Evolutionary conservation across 2,797 vertebrate genomes (phyloP).

Genomic region (Lemur catta): DNA sequence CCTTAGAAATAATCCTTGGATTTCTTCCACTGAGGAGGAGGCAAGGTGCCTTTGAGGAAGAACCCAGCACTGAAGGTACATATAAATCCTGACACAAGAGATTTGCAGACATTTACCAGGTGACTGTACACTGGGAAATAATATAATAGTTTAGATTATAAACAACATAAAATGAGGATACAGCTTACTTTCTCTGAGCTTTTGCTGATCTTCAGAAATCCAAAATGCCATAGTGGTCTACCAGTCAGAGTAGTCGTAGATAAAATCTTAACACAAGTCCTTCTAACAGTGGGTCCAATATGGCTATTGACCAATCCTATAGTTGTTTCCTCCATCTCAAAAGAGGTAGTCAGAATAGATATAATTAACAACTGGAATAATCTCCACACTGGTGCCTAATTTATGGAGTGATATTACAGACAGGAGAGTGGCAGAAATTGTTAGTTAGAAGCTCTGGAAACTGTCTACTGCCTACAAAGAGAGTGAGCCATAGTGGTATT

Average conservation of each 20-base stretch:
- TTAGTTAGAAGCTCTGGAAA: not conserved
- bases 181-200: not conserved
- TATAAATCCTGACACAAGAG: not conserved
- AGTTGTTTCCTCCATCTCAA: not conserved
- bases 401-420: not conserved
- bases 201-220: not conserved
- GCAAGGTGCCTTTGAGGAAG: not conserved
- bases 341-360: not conserved
- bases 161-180: not conserved
- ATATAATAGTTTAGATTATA: not conserved
- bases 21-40: not conserved
- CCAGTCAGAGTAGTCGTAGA: not conserved
- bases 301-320: not conserved
- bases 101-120: not conserved
- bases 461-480: not conserved
- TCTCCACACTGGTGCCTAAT: not conserved
- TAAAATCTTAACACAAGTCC: not conserved
- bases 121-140: not conserved
- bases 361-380: not conserved
- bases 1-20: not conserved
- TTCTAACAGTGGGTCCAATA: not conserved
- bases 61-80: not conserved
- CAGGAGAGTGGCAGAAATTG: not conserved
- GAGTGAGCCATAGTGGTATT: not conserved
- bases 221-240: not conserved